Conservation (phyloP, 2,797 vertebrate species). For the Macropodus opercularis region DNA sequence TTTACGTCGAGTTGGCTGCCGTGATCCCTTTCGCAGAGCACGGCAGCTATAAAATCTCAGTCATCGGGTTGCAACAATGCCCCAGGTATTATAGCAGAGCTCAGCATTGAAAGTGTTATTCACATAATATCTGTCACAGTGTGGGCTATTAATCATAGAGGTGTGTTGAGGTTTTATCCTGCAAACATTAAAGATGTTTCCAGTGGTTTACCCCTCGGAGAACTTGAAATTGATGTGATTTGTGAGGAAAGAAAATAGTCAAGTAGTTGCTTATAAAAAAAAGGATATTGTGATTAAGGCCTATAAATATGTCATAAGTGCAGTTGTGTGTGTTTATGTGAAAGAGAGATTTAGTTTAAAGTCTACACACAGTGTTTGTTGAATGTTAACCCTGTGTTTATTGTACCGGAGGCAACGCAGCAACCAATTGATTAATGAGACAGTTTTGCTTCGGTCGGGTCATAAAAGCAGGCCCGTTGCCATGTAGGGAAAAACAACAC, state of each 20-base stretch:
- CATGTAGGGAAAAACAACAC: conserved; percentile 49
- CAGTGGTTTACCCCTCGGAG: conserved; percentile 17
- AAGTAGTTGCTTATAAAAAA: conserved; percentile 25
- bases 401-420: neutral
- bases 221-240: conserved; percentile 26
- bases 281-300: conserved; percentile 2
- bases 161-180: conserved; percentile 51
- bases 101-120: conserved; percentile 61
- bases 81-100: conserved; percentile 43
- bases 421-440: conserved; percentile 11
- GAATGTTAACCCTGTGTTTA: neutral
- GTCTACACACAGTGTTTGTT: conserved; percentile 4
- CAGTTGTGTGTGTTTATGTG: neutral
- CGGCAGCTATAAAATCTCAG: conserved; percentile 69
- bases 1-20: conserved; percentile 64
- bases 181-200: conserved; percentile 41
- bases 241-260: conserved; percentile 24
- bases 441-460: conserved; percentile 26
- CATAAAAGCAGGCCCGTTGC: conserved; percentile 47
- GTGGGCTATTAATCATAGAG: conserved; percentile 65
- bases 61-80: conserved; percentile 58
- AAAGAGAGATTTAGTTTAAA: neutral
- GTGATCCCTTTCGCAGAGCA: conserved; percentile 49
- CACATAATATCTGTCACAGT: conserved; percentile 59
- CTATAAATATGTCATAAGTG: conserved; percentile 6